Evolutionary conservation across 2,888 invertebrate species (phyloP).

Genomic region (Ceriagrion tenellum): DNA sequence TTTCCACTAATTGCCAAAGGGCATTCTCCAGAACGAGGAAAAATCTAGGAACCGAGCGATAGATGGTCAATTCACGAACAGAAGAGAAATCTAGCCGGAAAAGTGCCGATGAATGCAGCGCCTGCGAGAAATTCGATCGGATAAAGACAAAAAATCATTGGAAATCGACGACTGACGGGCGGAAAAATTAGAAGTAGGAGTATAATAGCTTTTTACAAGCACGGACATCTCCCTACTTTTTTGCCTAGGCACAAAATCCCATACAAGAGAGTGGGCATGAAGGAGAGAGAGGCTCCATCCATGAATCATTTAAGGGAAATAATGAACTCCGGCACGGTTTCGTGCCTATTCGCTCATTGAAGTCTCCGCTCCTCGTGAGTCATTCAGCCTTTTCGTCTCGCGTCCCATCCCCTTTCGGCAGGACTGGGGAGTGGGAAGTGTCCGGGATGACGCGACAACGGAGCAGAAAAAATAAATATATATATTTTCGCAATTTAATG

Average conservation of each 20-base stretch:
- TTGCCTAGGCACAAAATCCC: not conserved
- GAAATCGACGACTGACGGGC: not conserved
- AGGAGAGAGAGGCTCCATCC: not conserved
- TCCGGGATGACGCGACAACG: not conserved
- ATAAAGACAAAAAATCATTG: not conserved
- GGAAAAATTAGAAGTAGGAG: not conserved
- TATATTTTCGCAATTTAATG: conserved; percentile 26
- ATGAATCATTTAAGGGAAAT: not conserved
- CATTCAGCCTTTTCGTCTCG: not conserved
- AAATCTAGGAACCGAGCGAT: not conserved
- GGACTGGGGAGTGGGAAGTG: not conserved
- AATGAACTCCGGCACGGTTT: conserved; percentile 20
- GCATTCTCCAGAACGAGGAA: not conserved
- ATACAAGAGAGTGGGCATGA: not conserved
- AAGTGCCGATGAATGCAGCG: not conserved
- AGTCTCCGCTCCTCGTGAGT: conserved; percentile 38
- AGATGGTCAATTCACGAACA: not conserved
- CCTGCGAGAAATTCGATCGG: not conserved
- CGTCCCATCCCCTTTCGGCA: not conserved
- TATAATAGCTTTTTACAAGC: not conserved
- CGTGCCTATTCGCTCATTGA: conserved; percentile 34
- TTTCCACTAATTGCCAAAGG: not conserved
- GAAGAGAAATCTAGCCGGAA: not conserved
- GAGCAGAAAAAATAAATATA: not conserved
- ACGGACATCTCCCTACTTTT: not conserved